Evolutionary conservation across 2,888 invertebrate species (phyloP).

Genomic region (Junonia oenone): DNA sequence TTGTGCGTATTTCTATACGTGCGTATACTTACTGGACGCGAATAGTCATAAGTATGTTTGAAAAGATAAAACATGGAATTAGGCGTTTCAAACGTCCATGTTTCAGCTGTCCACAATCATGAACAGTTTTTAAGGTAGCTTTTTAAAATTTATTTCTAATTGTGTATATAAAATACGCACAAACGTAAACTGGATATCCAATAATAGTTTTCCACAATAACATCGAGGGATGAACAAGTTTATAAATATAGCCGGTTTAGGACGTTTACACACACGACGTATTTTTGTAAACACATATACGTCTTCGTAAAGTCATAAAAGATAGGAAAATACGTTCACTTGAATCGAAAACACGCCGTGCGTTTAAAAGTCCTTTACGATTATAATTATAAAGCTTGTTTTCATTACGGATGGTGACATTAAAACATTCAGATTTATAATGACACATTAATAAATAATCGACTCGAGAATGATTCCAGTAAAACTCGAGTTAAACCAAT

Average conservation of each 20-base stretch:
- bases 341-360: too few relatives aligned
- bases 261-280: too few relatives aligned
- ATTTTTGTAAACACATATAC: too few relatives aligned
- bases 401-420: background rate
- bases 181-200: background rate
- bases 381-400: background rate
- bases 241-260: background rate
- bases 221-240: background rate
- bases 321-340: too few relatives aligned
- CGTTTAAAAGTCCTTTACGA: background rate
- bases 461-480: background rate
- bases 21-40: background rate
- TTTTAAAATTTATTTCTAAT: too few relatives aligned
- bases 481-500: background rate
- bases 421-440: slow-evolving; percentile 3
- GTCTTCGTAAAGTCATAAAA: too few relatives aligned
- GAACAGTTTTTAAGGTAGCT: too few relatives aligned
- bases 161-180: background rate
- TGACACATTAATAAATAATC: background rate
- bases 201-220: background rate
- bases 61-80: background rate
- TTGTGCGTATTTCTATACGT: background rate
- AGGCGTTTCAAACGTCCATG: too few relatives aligned
- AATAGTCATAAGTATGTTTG: background rate
- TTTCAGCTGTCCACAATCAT: background rate